Evolutionary conservation across 2,113 vertebrate species (phyloP), one percentile per base, ranked within the genome.

Genomic region (Dipodomys spectabilis): DNA sequence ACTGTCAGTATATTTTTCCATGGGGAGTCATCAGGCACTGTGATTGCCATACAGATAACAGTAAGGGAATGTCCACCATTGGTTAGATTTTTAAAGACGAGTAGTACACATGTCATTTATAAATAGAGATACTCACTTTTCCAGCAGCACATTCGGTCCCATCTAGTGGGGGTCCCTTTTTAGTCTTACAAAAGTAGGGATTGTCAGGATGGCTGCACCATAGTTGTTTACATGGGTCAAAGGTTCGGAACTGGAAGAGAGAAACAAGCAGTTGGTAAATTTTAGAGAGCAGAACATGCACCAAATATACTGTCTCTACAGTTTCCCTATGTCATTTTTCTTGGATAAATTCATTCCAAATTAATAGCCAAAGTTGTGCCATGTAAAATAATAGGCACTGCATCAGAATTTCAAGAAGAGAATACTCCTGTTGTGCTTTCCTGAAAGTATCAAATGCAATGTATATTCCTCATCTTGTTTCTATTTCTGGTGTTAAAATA

Each of bases 191-290:
- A 97, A 99, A 99, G 94, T 99, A 99, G 0, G 99, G 99, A 96
- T 99, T 99, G 94, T 99, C 99, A 0, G 99, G 99, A 94, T 99
- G 99, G 95, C 99, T 99, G 93, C 99, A 99, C 99, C 99, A 99
- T 77, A 99, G 96, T 97, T 99, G 99, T 94, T 99, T 99, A 86
- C 99, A 99, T 0, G 99, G 99, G 97, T 99, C 99, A 71, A 99
- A 99, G 1, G 99, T 99, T 32, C 99, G 99, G 94, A 99, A 99
- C 99, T 99, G 91, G 13, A 98, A 97, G 44, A 88, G 44, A 67
- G 25, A 88, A 79, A 9, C 53, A 84, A 57, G 83, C 4, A 30
- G 25, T 85, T 15, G 72, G 1, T 82, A 30, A 91, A 23, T 20
- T 16, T 20, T 44, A 81, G 62, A 11, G 20, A 67, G 9, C 4